A percentile compares a stretch with the other conserved stretches of the same genome.
Conservation (phyloP, 2,797 vertebrate genomes). For the Hippopotamyrus pictus region DNA sequence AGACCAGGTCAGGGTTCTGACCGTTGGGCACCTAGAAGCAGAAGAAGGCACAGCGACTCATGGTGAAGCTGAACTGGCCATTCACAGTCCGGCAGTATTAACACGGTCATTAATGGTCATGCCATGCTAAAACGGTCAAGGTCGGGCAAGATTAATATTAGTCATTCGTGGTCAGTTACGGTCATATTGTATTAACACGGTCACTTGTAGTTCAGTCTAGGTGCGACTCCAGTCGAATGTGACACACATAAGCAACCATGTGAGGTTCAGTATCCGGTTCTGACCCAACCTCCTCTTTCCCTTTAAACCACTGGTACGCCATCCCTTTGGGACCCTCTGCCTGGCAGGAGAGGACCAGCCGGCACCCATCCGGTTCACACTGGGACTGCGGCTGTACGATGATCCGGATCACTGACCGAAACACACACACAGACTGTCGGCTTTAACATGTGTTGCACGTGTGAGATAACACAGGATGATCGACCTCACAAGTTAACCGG, state of each 20-base stretch:
- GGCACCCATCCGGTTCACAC: conserved; percentile 44
- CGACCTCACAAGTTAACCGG: neutral
- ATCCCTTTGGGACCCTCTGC: conserved; percentile 58
- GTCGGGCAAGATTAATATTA: neutral
- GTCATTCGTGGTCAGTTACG: neutral
- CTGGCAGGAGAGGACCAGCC: conserved; percentile 60
- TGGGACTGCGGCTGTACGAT: conserved; percentile 62
- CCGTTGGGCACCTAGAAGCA: conserved; percentile 56
- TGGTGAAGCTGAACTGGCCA: neutral
- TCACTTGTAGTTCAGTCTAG: neutral
- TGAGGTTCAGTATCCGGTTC: neutral
- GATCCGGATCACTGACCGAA: conserved; percentile 52
- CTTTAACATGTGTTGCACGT: neutral
- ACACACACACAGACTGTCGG: neutral
- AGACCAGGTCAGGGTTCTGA: conserved; percentile 56
- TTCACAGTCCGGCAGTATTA: neutral
- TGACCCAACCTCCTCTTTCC: conserved; percentile 66
- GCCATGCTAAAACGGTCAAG: neutral
- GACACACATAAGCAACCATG: neutral
- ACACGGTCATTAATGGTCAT: neutral
- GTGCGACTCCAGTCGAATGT: neutral
- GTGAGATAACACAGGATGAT: neutral
- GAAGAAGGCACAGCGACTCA: neutral
- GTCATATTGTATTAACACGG: neutral
- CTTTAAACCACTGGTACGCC: conserved; percentile 77